A percentile compares a stretch with the other conserved stretches of the same genome.
phyloP scores from a whole-genome alignment of 2,113 vertebrate genomes.

The Papio anubis region DNA sequence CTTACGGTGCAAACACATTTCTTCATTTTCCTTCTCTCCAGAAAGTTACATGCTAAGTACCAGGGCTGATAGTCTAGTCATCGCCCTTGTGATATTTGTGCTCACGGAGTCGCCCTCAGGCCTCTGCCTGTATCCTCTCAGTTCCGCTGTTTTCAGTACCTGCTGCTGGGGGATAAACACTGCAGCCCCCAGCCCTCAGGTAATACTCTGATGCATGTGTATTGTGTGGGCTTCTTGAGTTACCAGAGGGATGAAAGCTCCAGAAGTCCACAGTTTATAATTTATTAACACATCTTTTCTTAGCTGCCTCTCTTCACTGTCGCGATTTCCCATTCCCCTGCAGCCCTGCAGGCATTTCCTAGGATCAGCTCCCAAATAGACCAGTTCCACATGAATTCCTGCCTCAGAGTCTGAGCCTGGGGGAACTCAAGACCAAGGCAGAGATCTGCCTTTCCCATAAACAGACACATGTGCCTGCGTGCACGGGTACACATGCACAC shows the following conservation, averaged over 20 bases:
- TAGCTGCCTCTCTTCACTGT: background rate
- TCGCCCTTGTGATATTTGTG: background rate
- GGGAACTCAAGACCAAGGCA: background rate
- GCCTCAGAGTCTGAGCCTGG: background rate
- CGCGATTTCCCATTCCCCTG: background rate
- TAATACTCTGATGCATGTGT: background rate
- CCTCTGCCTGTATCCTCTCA: background rate
- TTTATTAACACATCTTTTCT: background rate
- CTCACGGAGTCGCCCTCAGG: background rate
- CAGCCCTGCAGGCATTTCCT: background rate
- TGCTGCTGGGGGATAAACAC: background rate
- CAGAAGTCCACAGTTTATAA: background rate
- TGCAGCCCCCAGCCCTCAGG: no score
- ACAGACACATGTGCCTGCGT: background rate
- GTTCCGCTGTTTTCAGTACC: background rate
- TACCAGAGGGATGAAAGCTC: background rate
- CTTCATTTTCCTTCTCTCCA: background rate
- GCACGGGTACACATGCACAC: background rate
- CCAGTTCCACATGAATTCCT: background rate
- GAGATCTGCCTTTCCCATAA: background rate
- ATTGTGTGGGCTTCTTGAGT: background rate
- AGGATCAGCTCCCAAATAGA: background rate
- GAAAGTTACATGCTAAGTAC: background rate
- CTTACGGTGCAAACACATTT: background rate
- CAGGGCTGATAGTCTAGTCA: accelerated